phyloP scores from a whole-genome alignment of 2,113 vertebrate species.

The Phocoena phocoena region DNA sequence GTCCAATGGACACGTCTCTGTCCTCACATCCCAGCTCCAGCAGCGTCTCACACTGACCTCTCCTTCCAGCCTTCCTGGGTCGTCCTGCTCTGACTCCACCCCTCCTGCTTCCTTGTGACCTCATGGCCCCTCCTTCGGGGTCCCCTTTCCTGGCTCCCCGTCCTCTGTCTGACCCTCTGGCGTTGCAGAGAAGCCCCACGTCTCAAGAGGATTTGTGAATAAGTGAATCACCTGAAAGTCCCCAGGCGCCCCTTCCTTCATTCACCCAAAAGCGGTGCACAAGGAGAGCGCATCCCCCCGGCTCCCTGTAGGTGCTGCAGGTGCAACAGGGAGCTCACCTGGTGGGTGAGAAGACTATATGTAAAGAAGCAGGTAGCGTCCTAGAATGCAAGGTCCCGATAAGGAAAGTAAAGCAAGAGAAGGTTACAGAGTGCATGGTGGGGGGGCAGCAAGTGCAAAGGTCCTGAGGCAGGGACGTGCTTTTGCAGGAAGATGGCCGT shows the following conservation, averaged over 20 bases:
- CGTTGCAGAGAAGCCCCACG: not conserved
- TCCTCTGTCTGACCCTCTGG: not conserved
- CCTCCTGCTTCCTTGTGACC: not conserved
- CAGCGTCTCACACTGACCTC: rapidly evolving
- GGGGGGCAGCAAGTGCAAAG: not conserved
- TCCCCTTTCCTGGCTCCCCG: no score
- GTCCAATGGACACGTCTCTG: rapidly evolving
- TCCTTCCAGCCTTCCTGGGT: no score
- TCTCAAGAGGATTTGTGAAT: not conserved
- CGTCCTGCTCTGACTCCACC: not conserved
- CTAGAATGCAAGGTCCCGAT: not conserved
- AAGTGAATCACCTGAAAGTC: rapidly evolving
- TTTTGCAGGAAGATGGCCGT: rapidly evolving
- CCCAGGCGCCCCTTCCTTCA: rapidly evolving
- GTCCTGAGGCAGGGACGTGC: rapidly evolving
- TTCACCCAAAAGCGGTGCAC: rapidly evolving
- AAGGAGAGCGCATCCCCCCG: rapidly evolving
- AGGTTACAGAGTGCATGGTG: rapidly evolving
- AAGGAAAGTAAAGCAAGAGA: not conserved
- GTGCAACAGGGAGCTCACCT: not conserved
- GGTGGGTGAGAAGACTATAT: rapidly evolving
- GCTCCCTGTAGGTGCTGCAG: no score
- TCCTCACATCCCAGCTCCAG: not conserved
- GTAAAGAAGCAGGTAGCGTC: rapidly evolving
- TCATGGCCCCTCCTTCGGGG: rapidly evolving